Conservation (phyloP, 2,797 vertebrate genomes). For the Paguma larvata region DNA sequence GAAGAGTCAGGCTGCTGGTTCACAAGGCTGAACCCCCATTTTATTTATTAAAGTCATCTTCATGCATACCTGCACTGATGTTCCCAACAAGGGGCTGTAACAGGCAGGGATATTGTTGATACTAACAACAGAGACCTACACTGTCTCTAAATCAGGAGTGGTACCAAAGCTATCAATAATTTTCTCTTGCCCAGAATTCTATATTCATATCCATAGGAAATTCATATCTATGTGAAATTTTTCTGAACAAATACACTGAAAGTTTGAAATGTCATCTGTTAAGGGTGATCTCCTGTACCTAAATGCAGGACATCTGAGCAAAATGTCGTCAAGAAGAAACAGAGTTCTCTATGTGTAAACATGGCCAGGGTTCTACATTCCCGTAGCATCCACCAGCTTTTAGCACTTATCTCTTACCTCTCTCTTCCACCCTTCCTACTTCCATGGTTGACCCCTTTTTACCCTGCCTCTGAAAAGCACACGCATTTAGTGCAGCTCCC, state of each 20-base stretch:
- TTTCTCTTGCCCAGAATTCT: conserved; percentile 43
- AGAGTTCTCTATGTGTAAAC: background rate
- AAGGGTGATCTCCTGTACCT: background rate
- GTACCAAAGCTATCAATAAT: background rate
- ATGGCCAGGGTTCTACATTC: background rate
- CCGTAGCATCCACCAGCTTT: background rate
- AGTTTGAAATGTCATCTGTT: background rate
- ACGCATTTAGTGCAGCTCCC: rapidly evolving
- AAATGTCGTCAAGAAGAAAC: background rate
- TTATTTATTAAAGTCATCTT: background rate
- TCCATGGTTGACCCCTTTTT: background rate
- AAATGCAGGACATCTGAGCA: background rate
- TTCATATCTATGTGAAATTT: background rate
- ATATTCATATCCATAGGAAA: conserved; percentile 6
- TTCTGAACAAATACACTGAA: conserved; percentile 37
- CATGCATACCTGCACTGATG: background rate
- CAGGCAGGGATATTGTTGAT: background rate
- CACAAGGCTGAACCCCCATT: background rate
- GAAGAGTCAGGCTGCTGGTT: background rate
- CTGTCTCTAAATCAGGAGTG: background rate
- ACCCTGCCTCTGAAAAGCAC: background rate
- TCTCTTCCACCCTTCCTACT: background rate
- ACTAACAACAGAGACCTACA: background rate
- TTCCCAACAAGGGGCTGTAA: background rate
- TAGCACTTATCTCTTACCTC: background rate